Evolutionary conservation across 2,888 invertebrate species (phyloP).

Genomic region (Brenthis daphne): DNA sequence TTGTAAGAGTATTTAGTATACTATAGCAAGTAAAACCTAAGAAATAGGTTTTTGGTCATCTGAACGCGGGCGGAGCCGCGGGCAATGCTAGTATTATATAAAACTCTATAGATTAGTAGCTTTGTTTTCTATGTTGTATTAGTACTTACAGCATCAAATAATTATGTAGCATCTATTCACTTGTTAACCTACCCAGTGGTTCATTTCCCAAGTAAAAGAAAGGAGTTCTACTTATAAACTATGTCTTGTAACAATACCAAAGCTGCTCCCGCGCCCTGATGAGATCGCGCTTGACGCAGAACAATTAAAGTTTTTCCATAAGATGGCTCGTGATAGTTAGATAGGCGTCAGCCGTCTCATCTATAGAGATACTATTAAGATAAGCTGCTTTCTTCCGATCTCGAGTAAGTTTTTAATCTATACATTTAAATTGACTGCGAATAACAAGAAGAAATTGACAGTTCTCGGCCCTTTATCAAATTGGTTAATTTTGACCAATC

Average conservation of each 20-base stretch:
- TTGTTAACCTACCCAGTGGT: slow-evolving; percentile 41
- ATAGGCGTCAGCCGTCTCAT: slow-evolving; percentile 21
- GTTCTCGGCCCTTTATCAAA: not conserved
- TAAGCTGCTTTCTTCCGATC: slow-evolving; percentile 35
- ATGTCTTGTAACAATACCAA: slow-evolving; percentile 60
- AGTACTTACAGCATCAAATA: slow-evolving; percentile 6
- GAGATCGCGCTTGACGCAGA: slow-evolving; percentile 44
- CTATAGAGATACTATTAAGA: slow-evolving; percentile 45
- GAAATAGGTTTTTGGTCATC: too few species aligned
- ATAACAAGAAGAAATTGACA: slow-evolving; percentile 3
- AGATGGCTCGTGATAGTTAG: slow-evolving; percentile 35
- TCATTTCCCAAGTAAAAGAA: slow-evolving; percentile 74
- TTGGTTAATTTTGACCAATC: too few species aligned
- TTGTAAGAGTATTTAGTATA: too few species aligned
- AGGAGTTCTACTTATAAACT: slow-evolving; percentile 60
- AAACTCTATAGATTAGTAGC: slow-evolving; percentile 37
- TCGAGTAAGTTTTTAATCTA: not conserved
- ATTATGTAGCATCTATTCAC: slow-evolving; percentile 4
- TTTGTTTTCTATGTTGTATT: slow-evolving; percentile 8
- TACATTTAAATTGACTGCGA: not conserved
- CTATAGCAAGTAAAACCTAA: too few species aligned
- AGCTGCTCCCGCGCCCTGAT: slow-evolving; percentile 46
- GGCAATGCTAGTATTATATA: slow-evolving; percentile 27
- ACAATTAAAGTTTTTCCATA: slow-evolving; percentile 47
- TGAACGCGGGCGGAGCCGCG: too few species aligned